phyloP scores from a whole-genome alignment of 2,888 invertebrate species.

The Andrena marginata region DNA sequence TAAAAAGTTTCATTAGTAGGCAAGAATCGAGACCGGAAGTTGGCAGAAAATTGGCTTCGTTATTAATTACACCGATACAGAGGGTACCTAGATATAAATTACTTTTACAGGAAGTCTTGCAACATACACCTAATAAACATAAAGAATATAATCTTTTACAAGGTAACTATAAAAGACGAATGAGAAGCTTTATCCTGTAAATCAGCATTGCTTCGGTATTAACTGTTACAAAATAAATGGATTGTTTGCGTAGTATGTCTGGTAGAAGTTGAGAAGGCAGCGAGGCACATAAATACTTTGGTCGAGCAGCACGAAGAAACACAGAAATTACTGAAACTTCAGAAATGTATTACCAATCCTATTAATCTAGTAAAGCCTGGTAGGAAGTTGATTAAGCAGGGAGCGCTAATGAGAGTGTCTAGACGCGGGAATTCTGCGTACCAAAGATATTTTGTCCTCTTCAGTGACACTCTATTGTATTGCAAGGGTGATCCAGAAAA shows the following conservation, averaged over 20 bases:
- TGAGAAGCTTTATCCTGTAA: background rate
- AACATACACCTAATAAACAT: slow-evolving; percentile 87
- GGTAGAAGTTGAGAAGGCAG: slow-evolving; percentile 89
- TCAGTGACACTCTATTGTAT: slow-evolving; percentile 91
- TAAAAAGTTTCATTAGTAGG: slow-evolving; percentile 87
- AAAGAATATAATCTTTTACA: slow-evolving; percentile 86
- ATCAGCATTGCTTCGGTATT: background rate
- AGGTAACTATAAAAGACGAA: slow-evolving; percentile 80
- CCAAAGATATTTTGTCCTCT: slow-evolving; percentile 88
- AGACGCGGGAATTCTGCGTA: slow-evolving; percentile 83
- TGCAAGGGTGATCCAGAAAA: slow-evolving; percentile 89
- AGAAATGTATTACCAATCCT: slow-evolving; percentile 87
- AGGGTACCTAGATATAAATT: slow-evolving; percentile 92
- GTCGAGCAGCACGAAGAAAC: slow-evolving; percentile 91
- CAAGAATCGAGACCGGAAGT: slow-evolving; percentile 91
- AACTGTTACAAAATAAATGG: slow-evolving; percentile 1
- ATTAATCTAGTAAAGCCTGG: slow-evolving; percentile 90
- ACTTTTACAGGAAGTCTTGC: slow-evolving; percentile 89
- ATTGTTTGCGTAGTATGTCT: slow-evolving; percentile 87
- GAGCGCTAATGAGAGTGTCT: slow-evolving; percentile 87
- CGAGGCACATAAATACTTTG: slow-evolving; percentile 90
- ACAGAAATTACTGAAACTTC: slow-evolving; percentile 89
- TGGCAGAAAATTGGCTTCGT: slow-evolving; percentile 89
- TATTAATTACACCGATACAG: slow-evolving; percentile 92
- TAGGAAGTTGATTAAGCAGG: slow-evolving; percentile 90